Evolutionary conservation across 1,140 invertebrate species (phyloP), one percentile per base, ranked within the genome.

Genomic region (Drosophila rufa): DNA sequence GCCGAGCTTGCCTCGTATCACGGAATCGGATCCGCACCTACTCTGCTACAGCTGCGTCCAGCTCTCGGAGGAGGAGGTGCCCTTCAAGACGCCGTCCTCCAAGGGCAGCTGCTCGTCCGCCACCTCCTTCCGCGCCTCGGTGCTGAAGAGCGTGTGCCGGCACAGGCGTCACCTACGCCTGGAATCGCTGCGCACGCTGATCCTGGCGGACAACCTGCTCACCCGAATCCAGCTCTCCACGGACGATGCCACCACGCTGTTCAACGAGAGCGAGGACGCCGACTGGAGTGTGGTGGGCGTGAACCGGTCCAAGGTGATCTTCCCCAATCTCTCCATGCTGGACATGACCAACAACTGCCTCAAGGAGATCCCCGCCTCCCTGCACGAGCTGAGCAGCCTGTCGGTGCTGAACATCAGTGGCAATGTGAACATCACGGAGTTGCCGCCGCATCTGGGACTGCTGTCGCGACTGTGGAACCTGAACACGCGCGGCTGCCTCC

Each of bases 371-470:
- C 98, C 99, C 2, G 92, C 95, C 1, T 96, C 96, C 53, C 96
- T 99, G 55, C 96, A 98, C 75, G 96, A 99, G 90, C 94, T 99
- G 1, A 95, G 93, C 46, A 97, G 98, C 92, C 94, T 99, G 1
- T 98, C 98, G 42, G 97, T 99, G n/a, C 94, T 99, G 8, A 99
- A 99, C 92, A 95, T 99, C 7, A 97, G 97, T 89, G 97, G 97
- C 36, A 99, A 99, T 93, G 61, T 93, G 92, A 97, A 97, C 11
- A 95, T 99, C 46, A 95, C 94, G 42, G 96, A 98, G 87, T 94
- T 99, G 43, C 99, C 99, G 15, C 96, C 98, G 1, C 97, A 99
- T 93, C 97, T 99, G 95, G 99, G 99, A 8, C 93, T 99, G 5
- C 93, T 99, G 2, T 97, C 96, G 2, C 95, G 98, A 12, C 93